phyloP scores from a whole-genome alignment of 2,797 vertebrate species.

The Sandelia bainsii region DNA sequence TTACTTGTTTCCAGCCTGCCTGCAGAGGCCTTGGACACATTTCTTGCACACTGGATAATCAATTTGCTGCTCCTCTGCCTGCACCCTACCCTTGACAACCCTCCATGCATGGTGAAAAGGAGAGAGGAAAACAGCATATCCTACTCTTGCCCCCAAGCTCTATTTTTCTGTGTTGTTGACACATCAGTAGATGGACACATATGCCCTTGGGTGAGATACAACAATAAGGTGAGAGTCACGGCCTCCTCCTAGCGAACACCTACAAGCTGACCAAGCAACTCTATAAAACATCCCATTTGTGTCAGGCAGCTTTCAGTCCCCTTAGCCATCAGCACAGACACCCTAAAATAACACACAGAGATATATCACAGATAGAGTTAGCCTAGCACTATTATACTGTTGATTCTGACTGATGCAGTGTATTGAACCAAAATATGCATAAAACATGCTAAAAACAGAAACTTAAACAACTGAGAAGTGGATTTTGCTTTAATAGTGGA shows the following conservation, averaged over 20 bases:
- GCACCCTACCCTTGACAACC: conserved; percentile 55
- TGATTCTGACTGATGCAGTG: neutral
- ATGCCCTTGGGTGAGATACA: conserved; percentile 62
- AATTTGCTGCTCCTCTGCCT: conserved; percentile 69
- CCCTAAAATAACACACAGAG: neutral
- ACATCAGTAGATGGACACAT: conserved; percentile 44
- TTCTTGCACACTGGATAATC: conserved; percentile 73
- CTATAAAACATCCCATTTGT: conserved; percentile 31
- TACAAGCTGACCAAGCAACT: conserved; percentile 64
- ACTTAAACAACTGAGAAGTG: neutral
- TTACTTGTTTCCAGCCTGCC: conserved; percentile 57
- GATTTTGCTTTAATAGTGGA: no score
- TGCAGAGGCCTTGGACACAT: conserved; percentile 69
- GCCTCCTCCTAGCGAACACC: conserved; percentile 51
- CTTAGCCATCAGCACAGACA: conserved; percentile 12
- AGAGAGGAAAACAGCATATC: conserved; percentile 38
- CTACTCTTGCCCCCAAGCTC: conserved; percentile 54
- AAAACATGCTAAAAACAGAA: neutral
- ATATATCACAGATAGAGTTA: neutral
- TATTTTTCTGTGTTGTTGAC: conserved; percentile 56
- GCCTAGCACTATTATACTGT: neutral
- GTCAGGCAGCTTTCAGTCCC: conserved; percentile 26
- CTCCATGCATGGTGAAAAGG: conserved; percentile 53
- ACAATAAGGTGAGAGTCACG: conserved; percentile 70
- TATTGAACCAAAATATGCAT: neutral